These are phyloP conservation scores for Cinclus cinclus DNA, from an alignment of 2,113 vertebrate genomes.

Conservation along the genomic window DNA sequence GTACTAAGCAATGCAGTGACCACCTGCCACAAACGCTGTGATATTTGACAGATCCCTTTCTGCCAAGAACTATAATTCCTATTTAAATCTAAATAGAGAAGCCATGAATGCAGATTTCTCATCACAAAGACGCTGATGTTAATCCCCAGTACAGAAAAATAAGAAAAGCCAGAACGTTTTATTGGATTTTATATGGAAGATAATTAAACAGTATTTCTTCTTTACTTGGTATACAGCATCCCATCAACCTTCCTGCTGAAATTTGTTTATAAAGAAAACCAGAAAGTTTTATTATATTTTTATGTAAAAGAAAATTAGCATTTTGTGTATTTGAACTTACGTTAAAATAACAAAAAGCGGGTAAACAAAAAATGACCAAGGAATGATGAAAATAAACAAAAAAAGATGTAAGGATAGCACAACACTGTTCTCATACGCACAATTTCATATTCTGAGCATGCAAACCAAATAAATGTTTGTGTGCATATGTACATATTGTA, in stretches of 20 bases:
- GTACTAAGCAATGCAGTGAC: slow-evolving; percentile 56
- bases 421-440: not conserved
- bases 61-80: slow-evolving; percentile 70
- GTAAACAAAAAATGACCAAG: slow-evolving; percentile 45
- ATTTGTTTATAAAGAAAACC: slow-evolving; percentile 55
- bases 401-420: not conserved
- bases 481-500: not conserved
- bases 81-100: slow-evolving; percentile 69
- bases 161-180: slow-evolving; percentile 67
- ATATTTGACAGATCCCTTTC: slow-evolving; percentile 63
- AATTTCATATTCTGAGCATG: slow-evolving; percentile 12
- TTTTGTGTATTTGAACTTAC: slow-evolving; percentile 21
- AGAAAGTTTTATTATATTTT: slow-evolving; percentile 57
- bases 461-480: not conserved
- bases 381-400: not conserved
- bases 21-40: slow-evolving; percentile 68
- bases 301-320: slow-evolving; percentile 52
- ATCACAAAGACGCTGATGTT: slow-evolving; percentile 65
- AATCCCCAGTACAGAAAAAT: slow-evolving; percentile 65
- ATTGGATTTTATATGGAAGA: slow-evolving; percentile 70
- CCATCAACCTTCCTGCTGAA: slow-evolving; percentile 59
- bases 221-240: slow-evolving; percentile 53
- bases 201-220: slow-evolving; percentile 72
- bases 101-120: slow-evolving; percentile 65
- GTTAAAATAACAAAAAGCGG: slow-evolving; percentile 8